phyloP scores from a whole-genome alignment of 2,888 invertebrate species.

The Agonopterix arenella region DNA sequence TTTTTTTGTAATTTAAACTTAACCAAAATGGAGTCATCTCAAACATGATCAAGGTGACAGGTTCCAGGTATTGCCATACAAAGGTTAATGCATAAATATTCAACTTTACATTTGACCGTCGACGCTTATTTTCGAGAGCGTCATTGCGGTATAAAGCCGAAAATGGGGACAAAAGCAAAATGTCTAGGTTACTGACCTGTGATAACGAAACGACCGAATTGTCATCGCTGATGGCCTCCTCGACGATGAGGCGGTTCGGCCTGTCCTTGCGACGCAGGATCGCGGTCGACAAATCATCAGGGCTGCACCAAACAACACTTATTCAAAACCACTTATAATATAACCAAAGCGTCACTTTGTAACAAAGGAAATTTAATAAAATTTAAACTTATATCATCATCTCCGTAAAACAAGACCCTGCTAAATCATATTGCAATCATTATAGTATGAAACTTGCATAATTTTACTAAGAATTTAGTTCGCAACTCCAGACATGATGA shows the following conservation, averaged over 20 bases:
- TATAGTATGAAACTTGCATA: conserved; percentile 20
- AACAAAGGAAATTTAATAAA: conserved; percentile 1
- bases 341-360: conserved; percentile 15
- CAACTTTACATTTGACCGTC: too few species aligned
- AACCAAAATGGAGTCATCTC: too few species aligned
- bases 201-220: conserved; percentile 98
- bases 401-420: background rate
- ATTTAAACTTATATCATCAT: background rate
- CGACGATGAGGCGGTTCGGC: conserved; percentile 98
- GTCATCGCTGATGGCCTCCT: conserved; percentile 98
- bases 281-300: conserved; percentile 97
- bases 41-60: too few species aligned
- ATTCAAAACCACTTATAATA: conserved; percentile 10
- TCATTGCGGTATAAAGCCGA: background rate
- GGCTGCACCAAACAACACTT: conserved; percentile 60
- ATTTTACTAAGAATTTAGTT: conserved; percentile 15
- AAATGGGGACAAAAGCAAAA: conserved; percentile 6
- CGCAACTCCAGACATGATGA: conserved; percentile 62
- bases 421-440: background rate
- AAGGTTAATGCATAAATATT: too few species aligned
- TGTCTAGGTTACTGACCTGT: conserved; percentile 78
- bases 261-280: conserved; percentile 98
- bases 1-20: too few species aligned
- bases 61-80: too few species aligned
- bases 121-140: background rate